A percentile compares a stretch with the other conserved stretches of the same genome.
These are phyloP conservation scores for Whitmania pigra DNA, from an alignment of 1,140 invertebrate genomes.

Conservation along the genomic window DNA sequence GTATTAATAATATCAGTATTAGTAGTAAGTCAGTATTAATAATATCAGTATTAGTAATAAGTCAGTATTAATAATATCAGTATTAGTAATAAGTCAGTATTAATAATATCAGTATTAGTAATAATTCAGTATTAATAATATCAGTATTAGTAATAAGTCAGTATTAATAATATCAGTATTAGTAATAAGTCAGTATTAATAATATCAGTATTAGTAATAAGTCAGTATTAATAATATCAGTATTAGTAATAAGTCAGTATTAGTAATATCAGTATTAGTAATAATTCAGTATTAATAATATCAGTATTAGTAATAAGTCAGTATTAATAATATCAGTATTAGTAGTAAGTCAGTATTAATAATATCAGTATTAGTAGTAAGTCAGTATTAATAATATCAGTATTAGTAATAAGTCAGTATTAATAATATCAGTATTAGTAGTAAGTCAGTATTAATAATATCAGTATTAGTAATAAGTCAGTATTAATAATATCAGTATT, in stretches of 20 bases:
- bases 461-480: too few relatives aligned
- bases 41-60: too few relatives aligned
- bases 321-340: neutral
- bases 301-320: neutral
- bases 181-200: neutral
- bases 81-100: too few relatives aligned
- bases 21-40: neutral
- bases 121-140: too few relatives aligned
- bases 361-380: too few relatives aligned
- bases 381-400: neutral
- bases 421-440: too few relatives aligned
- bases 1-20: neutral
- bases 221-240: neutral
- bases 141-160: neutral
- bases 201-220: too few relatives aligned
- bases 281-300: too few relatives aligned
- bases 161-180: neutral
- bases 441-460: neutral
- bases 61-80: neutral
- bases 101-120: too few relatives aligned
- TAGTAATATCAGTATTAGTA: too few relatives aligned
- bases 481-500: neutral
- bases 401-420: too few relatives aligned
- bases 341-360: neutral
- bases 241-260: too few relatives aligned